Base-by-base conservation (phyloP, 2,888 invertebrate genomes). In the Diaphora mendica region DNA sequence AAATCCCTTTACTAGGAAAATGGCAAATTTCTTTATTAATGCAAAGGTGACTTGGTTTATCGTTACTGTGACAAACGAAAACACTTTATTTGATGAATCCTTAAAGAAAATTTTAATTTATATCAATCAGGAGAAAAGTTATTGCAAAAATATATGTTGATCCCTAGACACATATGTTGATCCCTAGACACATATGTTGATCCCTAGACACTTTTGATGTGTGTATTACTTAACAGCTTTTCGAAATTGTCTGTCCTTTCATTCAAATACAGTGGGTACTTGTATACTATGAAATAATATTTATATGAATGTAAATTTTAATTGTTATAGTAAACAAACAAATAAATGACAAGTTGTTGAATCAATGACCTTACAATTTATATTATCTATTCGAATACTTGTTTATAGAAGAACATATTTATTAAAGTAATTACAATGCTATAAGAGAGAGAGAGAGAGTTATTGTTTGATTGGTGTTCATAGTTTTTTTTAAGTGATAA, bases 401-500 rank as follows among this genome's bases (percentile, higher is more conserved):
- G 17, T 68, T 68, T 70, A 72, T 75, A 23, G 20, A n/a, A 62
- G 15, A 71, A 64, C 48, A 59, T 66, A 62, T 70, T 73, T 39
- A 73, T 76, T 73, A 74, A 15, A n/a, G 72, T 65, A 66, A 73
- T 70, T 73, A 77, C 44, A 48, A 59, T 59, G 30, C 71, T 42
- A n/a, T 30, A 70, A 59, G 33, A 35, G 35, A 3, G 35, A 35
- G 35, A 35, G 30, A 69, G 64, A 71, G 73, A 72, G 75, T 72
- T 42, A 74, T 76, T 67, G 42, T 30, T 42, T 48, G 39, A 76
- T 70, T 68, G 33, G 70, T 64, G 64, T 77, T 71, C 64, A 35
- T 51, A 71, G 72, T 68, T 77, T 79, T 80, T 76, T 71, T 69
- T 48, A 72, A 35, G 30, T 68, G 77, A 77, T 79, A 81, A 62